Base-by-base conservation (phyloP, 1,140 invertebrate genomes). In the Bombus polaris region DNA sequence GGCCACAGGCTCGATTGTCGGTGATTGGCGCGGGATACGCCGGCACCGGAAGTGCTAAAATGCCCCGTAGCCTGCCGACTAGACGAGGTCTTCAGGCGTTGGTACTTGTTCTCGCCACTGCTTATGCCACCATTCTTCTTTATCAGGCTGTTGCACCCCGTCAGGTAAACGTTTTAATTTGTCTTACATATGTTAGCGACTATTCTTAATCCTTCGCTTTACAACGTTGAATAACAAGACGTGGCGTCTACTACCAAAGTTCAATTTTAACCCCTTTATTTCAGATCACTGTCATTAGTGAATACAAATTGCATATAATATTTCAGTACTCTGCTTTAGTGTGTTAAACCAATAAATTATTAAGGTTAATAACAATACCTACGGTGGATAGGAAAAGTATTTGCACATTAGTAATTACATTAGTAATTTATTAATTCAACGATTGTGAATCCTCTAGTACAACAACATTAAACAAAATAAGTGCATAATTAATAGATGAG, bases 81-180 rank as follows among this genome's bases (percentile, higher is more conserved):
- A 94, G 93, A 93, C 92, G 94, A 83, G 92, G 91, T 88, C 93
- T 95, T 1, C 94, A 95, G 87, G 93, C 93, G 75, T 82, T 95
- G 73, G 94, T 90, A 53, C 92, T 95, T 83, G 88, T 95, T 35
- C 91, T 95, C 62, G 94, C 91, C 62, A 95, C 94, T 76, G 96
- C 96, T 71, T 97, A 97, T 92, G 96, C 96, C 83, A 97, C 96
- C 84, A 95, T 97, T 71, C 95, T 97, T 72, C 95, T 97, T 85
- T 97, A 97, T 88, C 96, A 97, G 93, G 96, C 92, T 88, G 94
- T 96, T 93, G 96, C 92, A 93, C 96, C 95, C 87, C 93, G 95
- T 92, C 96, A 96, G 96, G 96, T 96, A 90, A 93, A 65, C 74
- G n/a, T 59, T 66, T 66, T 66, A 66, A 66, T 66, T 65, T 32